Percentiles rank a stretch among this genome's conserved stretches.
Evolutionary conservation across 2,797 vertebrate genomes (phyloP).

Genomic region (Momotus momota): DNA sequence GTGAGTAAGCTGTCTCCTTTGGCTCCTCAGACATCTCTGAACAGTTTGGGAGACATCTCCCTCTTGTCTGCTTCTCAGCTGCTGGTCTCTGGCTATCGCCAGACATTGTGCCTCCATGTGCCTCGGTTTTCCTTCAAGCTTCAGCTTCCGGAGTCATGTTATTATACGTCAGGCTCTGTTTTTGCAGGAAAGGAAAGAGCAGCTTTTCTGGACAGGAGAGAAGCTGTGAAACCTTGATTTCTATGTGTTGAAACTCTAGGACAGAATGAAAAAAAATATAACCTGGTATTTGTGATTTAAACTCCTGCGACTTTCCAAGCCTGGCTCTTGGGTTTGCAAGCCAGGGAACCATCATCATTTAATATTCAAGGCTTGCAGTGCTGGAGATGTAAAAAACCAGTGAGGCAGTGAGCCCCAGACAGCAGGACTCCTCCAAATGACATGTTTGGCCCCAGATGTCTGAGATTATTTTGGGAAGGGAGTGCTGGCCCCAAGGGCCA

Average conservation of each 20-base stretch:
- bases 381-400: background rate
- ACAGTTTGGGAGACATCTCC: background rate
- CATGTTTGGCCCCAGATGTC: slow-evolving; percentile 19
- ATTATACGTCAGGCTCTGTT: background rate
- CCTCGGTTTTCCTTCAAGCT: background rate
- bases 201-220: background rate
- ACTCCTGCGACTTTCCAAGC: background rate
- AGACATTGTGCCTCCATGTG: background rate
- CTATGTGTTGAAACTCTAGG: background rate
- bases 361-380: background rate
- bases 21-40: background rate
- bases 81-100: background rate
- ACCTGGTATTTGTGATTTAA: background rate
- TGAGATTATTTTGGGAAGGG: slow-evolving; percentile 35
- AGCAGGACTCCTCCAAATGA: slow-evolving; percentile 10
- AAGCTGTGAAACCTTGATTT: background rate
- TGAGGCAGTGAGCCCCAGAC: background rate
- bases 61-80: background rate
- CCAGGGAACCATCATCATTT: background rate
- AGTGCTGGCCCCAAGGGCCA: background rate
- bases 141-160: background rate
- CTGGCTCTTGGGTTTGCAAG: background rate
- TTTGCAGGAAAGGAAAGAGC: background rate
- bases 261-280: accelerated
- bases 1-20: background rate